These are phyloP conservation scores for Brotogeris chrysoptera DNA, from an alignment of 2,797 vertebrate genomes.

Conservation along the genomic window DNA sequence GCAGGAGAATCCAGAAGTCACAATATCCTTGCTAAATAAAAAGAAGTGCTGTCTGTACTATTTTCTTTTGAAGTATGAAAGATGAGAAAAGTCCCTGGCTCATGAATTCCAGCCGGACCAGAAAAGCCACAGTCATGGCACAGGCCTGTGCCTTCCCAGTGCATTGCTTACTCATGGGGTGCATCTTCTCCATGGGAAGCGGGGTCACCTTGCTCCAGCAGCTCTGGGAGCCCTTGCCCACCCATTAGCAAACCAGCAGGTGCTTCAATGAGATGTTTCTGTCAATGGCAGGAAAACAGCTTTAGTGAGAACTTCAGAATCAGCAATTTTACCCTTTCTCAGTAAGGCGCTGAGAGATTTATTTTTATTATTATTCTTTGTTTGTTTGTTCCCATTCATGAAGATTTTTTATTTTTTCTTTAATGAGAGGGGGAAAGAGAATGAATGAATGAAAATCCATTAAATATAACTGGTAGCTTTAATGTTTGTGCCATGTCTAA, in stretches of 20 bases:
- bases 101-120: background rate
- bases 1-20: background rate
- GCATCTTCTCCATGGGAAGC: background rate
- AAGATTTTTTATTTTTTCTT: background rate
- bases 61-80: background rate
- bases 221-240: background rate
- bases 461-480: slow-evolving; percentile 7
- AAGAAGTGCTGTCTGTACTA: background rate
- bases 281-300: background rate
- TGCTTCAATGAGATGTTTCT: background rate
- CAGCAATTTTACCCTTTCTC: background rate
- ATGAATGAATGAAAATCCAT: slow-evolving; percentile 43
- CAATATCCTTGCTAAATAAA: background rate
- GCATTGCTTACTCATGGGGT: accelerated
- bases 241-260: background rate
- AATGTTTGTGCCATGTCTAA: slow-evolving; percentile 52
- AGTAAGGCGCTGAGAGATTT: background rate
- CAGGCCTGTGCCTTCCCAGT: background rate
- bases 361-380: accelerated
- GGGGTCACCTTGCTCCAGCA: background rate
- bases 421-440: background rate
- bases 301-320: background rate
- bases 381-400: background rate
- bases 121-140: background rate
- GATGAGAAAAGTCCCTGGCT: background rate